Conservation (phyloP, 2,888 invertebrate genomes). For the Brachypterus glaber region DNA sequence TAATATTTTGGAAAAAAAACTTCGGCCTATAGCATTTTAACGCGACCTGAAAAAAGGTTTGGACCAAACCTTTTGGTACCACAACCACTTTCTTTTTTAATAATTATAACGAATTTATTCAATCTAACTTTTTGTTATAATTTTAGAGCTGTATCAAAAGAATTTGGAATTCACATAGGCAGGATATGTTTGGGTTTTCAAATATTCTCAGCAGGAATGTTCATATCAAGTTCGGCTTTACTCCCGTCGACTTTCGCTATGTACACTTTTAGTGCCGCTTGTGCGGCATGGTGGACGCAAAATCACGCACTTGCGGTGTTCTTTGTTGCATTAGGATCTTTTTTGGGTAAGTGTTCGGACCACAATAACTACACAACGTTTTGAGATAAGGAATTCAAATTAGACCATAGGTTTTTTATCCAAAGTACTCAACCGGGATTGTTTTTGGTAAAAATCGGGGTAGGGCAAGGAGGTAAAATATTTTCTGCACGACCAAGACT, state of each 20-base stretch:
- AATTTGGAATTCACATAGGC: slow-evolving; percentile 83
- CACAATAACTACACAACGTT: too few species aligned
- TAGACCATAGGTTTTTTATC: too few species aligned
- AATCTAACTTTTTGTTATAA: too few species aligned
- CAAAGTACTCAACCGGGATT: too few species aligned
- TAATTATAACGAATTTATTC: too few species aligned
- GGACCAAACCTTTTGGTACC: too few species aligned
- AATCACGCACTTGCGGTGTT: slow-evolving; percentile 72
- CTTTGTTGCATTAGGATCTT: slow-evolving; percentile 70
- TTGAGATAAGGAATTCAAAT: too few species aligned
- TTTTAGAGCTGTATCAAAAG: slow-evolving; percentile 74
- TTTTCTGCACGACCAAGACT: too few species aligned
- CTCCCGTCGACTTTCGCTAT: slow-evolving; percentile 94
- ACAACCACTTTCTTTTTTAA: too few species aligned
- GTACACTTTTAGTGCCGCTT: slow-evolving; percentile 72
- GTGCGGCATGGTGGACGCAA: slow-evolving; percentile 83
- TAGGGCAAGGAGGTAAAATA: too few species aligned
- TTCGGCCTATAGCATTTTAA: slow-evolving; percentile 3
- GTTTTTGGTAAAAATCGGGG: too few species aligned
- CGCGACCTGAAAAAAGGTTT: too few species aligned
- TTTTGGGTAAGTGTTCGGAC: slow-evolving; percentile 47
- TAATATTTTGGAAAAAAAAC: neutral
- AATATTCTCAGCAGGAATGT: slow-evolving; percentile 84
- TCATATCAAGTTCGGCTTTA: slow-evolving; percentile 76
- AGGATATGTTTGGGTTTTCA: slow-evolving; percentile 71